phyloP scores from a whole-genome alignment of 53 echinoderm and acorn worm species.

The Astropecten irregularis region DNA sequence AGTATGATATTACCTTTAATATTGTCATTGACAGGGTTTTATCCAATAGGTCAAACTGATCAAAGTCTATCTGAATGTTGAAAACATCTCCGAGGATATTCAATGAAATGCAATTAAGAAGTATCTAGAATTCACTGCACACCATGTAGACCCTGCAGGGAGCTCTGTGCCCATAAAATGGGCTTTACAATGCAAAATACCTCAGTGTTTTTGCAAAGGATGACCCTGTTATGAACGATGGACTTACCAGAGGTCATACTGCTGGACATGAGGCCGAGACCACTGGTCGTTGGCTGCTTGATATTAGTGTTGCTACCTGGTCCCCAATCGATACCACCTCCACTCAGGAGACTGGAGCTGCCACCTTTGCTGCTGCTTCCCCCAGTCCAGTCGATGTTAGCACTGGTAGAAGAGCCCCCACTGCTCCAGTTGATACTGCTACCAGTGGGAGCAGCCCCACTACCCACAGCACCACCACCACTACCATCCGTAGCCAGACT shows the following conservation, averaged over 20 bases:
- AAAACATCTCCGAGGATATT: no score
- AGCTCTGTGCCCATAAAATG: no score
- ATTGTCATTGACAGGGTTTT: no score
- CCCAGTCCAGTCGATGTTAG: conserved; percentile 33
- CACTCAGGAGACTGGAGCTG: conserved; percentile 20
- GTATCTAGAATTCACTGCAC: no score
- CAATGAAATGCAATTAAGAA: no score
- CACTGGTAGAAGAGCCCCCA: background rate
- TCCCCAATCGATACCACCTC: conserved; percentile 68
- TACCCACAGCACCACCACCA: background rate
- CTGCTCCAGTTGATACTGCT: conserved; percentile 57
- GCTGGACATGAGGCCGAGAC: conserved; percentile 1
- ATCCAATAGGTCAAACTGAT: no score
- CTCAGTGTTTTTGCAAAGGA: no score
- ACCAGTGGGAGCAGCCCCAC: conserved; percentile 3
- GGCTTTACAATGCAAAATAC: no score
- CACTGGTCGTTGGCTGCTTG: conserved; percentile 47
- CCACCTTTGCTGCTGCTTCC: conserved; percentile 20
- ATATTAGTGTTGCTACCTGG: conserved; percentile 58
- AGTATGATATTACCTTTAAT: no score
- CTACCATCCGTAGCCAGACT: conserved; percentile 19
- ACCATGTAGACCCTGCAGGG: no score
- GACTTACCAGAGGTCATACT: conserved; percentile 27
- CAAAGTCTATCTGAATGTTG: no score
- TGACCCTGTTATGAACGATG: no score